Evolutionary conservation across 2,797 vertebrate species (phyloP).

Genomic region (Parambassis ranga): DNA sequence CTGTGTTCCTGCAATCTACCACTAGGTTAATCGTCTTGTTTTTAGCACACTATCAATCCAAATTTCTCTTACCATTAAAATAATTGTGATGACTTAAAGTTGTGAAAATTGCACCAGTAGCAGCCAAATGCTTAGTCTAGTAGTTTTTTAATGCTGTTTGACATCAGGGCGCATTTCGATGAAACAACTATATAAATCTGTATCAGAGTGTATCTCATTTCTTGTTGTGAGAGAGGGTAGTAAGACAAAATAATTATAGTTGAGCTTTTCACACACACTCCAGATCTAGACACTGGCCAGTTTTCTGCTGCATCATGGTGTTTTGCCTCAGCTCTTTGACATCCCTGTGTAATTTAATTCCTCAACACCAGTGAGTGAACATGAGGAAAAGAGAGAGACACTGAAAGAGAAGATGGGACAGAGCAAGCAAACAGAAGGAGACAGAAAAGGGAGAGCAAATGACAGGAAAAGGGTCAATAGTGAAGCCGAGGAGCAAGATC

Average conservation of each 20-base stretch:
- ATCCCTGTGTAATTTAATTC: constrained; percentile 40
- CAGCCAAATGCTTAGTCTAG: neutral
- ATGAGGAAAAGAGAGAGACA: neutral
- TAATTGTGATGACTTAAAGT: neutral
- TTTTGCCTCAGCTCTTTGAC: constrained; percentile 37
- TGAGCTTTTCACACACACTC: neutral
- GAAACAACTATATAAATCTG: constrained; percentile 4
- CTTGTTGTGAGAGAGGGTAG: neutral
- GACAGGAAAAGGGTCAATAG: neutral
- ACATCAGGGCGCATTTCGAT: neutral
- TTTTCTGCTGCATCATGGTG: constrained; percentile 44
- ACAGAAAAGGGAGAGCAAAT: neutral
- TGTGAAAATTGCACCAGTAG: neutral
- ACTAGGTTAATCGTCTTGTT: too few species aligned
- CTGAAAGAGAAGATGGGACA: neutral
- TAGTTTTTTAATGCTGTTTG: neutral
- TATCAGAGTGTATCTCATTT: constrained; percentile 2
- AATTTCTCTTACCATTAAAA: neutral
- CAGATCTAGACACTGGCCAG: neutral
- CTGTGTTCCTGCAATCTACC: too few species aligned
- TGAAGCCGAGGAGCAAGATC: neutral
- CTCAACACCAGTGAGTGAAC: constrained; percentile 21
- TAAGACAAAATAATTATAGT: constrained; percentile 29
- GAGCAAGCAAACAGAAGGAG: neutral
- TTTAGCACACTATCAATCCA: neutral